Conservation (phyloP, 2,113 vertebrate species). For the Lonchura striata region DNA sequence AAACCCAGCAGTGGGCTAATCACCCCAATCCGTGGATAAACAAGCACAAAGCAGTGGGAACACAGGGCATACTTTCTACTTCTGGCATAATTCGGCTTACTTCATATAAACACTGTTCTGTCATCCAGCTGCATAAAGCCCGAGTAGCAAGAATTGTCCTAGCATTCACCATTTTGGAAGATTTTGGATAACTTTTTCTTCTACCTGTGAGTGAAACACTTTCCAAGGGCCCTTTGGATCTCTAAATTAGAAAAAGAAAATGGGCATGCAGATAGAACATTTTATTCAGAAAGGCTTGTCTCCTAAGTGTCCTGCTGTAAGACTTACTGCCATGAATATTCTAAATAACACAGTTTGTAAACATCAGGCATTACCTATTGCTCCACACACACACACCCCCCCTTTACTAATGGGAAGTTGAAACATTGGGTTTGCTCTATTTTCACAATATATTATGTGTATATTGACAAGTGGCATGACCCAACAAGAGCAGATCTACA, state of each 20-base stretch:
- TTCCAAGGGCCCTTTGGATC: background rate
- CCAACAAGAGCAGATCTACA: background rate
- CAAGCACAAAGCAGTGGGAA: background rate
- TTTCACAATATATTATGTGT: background rate
- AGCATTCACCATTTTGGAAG: background rate
- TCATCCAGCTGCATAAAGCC: background rate
- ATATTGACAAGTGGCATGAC: background rate
- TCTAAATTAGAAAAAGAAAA: background rate
- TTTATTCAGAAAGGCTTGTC: background rate
- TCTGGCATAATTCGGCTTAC: background rate
- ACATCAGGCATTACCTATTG: background rate
- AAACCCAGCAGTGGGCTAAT: background rate
- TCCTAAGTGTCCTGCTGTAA: background rate
- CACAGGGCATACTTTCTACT: background rate
- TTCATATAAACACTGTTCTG: background rate
- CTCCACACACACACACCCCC: fast-evolving
- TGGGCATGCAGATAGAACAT: background rate
- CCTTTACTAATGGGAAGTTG: background rate
- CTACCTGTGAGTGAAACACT: background rate
- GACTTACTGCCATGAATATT: background rate
- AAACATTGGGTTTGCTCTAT: background rate
- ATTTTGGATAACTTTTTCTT: background rate
- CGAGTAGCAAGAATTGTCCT: background rate
- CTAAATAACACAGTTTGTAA: background rate
- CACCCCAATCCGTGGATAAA: background rate